Percentiles rank a stretch among this genome's conserved stretches.
These are phyloP conservation scores for Athene noctua DNA, from an alignment of 2,113 vertebrate species.

Conservation along the genomic window DNA sequence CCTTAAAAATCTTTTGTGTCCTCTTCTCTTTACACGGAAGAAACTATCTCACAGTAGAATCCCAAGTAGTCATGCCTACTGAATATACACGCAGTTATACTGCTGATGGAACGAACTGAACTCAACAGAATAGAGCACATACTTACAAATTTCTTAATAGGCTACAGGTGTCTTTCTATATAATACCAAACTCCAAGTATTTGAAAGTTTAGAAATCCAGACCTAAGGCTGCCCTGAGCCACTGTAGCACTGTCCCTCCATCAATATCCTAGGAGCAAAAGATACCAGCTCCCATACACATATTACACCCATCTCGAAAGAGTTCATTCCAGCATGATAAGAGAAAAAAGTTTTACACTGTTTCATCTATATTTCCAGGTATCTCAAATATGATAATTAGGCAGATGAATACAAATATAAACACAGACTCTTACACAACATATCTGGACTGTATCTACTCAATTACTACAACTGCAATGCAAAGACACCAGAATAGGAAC, in stretches of 20 bases:
- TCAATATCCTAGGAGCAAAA: not conserved
- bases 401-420: not conserved
- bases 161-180: not conserved
- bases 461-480: not conserved
- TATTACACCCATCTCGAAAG: accelerated
- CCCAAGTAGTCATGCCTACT: not conserved
- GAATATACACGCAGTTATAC: accelerated
- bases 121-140: not conserved
- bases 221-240: not conserved
- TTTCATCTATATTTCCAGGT: not conserved
- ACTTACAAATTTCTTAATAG: not conserved
- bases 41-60: not conserved
- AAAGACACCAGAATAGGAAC: not conserved
- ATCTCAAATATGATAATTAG: not conserved
- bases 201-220: not conserved
- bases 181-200: not conserved
- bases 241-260: not conserved
- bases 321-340: not conserved
- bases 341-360: not conserved
- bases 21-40: not conserved
- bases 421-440: not conserved
- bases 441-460: not conserved
- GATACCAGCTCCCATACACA: not conserved
- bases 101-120: not conserved
- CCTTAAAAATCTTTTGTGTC: not conserved